A percentile compares a stretch with the other conserved stretches of the same genome.
phyloP scores from a whole-genome alignment of 2,888 invertebrate species.

The Noctua comes region DNA sequence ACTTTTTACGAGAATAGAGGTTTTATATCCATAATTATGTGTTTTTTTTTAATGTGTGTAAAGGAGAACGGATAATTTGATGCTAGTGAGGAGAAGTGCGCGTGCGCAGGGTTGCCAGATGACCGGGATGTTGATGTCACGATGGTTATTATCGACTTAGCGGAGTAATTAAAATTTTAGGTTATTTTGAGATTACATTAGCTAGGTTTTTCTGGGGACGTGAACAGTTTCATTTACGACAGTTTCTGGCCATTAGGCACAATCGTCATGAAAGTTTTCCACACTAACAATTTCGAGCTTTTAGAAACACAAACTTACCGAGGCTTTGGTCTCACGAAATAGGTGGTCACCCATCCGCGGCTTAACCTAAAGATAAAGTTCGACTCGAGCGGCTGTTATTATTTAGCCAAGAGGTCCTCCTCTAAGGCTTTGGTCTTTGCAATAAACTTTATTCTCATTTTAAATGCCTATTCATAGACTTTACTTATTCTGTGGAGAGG shows the following conservation, averaged over 20 bases:
- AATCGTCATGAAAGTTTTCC: not conserved
- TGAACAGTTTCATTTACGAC: not conserved
- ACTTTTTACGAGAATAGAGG: constrained; percentile 86
- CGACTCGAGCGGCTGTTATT: too few species aligned
- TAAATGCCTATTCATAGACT: too few species aligned
- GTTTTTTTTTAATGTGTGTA: constrained; percentile 80
- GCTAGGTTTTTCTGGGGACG: not conserved
- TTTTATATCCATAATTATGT: constrained; percentile 89
- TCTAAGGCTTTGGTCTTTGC: not conserved
- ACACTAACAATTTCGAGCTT: not conserved
- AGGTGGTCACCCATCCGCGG: too few species aligned
- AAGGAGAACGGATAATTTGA: constrained; percentile 83
- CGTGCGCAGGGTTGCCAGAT: constrained; percentile 65
- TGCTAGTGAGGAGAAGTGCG: constrained; percentile 75
- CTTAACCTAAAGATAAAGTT: too few species aligned
- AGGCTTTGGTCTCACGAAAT: too few species aligned
- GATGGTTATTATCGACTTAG: constrained; percentile 21
- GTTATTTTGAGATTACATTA: constrained; percentile 13
- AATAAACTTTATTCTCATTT: not conserved
- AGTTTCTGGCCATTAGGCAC: not conserved
- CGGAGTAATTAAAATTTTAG: constrained; percentile 20
- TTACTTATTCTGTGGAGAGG: not conserved
- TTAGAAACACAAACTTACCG: not conserved
- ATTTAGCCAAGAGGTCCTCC: too few species aligned
- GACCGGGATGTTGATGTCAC: constrained; percentile 55